These are phyloP conservation scores for Tetragonula clypearis DNA, from an alignment of 1,140 invertebrate genomes.

Conservation along the genomic window DNA sequence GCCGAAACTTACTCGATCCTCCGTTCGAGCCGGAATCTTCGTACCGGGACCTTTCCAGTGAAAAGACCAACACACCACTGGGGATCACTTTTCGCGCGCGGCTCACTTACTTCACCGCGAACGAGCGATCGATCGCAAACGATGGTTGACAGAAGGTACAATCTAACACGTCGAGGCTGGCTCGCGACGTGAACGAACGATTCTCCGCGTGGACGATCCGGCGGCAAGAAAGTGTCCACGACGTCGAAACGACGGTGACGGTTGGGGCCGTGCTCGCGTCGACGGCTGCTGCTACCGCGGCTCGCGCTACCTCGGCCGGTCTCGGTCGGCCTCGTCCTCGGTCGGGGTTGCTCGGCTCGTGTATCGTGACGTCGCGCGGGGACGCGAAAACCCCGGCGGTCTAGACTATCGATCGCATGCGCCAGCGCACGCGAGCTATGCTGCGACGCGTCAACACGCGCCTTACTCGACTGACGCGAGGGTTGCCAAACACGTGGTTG, in stretches of 20 bases:
- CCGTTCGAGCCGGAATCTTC: not conserved
- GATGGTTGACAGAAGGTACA: not conserved
- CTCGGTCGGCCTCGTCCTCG: constrained; percentile 68
- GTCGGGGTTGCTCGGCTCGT: constrained; percentile 61
- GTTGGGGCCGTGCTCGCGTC: constrained; percentile 68
- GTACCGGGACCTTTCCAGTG: constrained; percentile 22
- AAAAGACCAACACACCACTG: constrained; percentile 51
- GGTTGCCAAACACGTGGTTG: constrained; percentile 72
- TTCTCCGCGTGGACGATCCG: constrained; percentile 57
- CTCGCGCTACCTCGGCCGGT: constrained; percentile 71
- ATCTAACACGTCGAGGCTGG: not conserved
- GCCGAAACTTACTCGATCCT: constrained; percentile 6
- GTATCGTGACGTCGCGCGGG: constrained; percentile 72
- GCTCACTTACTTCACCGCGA: constrained; percentile 2
- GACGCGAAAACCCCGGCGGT: constrained; percentile 70
- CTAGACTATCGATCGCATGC: constrained; percentile 76
- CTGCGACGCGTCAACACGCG: constrained; percentile 52
- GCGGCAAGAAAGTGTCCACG: constrained; percentile 49
- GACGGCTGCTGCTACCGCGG: constrained; percentile 67
- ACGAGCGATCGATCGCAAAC: not conserved
- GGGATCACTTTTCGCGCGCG: constrained; percentile 61
- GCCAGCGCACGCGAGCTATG: constrained; percentile 75
- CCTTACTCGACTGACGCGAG: constrained; percentile 33
- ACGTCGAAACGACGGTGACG: constrained; percentile 74
- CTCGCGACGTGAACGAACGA: constrained; percentile 16